Percentiles rank a stretch among this genome's conserved stretches.
Evolutionary conservation across 2,797 vertebrate species (phyloP).

Genomic region (Rhinoraja longicauda): DNA sequence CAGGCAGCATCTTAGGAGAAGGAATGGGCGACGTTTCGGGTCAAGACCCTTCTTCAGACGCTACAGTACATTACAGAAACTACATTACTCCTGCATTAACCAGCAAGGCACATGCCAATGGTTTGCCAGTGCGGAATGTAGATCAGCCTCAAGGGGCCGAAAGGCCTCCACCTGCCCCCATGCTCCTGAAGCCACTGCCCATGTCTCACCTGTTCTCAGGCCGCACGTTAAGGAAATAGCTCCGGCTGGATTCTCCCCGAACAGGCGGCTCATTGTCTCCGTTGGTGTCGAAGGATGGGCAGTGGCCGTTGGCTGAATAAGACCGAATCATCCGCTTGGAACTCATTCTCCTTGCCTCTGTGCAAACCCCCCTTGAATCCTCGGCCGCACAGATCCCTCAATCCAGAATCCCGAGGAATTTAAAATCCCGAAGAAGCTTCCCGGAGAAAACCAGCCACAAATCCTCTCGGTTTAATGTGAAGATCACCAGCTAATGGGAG

Average conservation of each 20-base stretch:
- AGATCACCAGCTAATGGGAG: background rate
- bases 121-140: too few relatives aligned
- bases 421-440: background rate
- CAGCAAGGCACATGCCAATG: too few relatives aligned
- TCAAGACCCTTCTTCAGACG: too few relatives aligned
- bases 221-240: constrained; percentile 11
- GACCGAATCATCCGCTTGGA: background rate
- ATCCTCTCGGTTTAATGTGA: background rate
- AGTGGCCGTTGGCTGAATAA: constrained; percentile 1
- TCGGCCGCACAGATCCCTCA: background rate
- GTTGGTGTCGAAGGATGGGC: background rate
- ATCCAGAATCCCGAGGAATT: background rate
- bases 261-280: background rate
- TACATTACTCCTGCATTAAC: background rate
- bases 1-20: too few relatives aligned
- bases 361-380: background rate
- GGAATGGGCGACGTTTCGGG: too few relatives aligned
- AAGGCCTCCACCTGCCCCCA: background rate
- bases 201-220: constrained; percentile 28
- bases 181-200: too few relatives aligned
- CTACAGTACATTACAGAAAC: too few relatives aligned
- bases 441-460: background rate
- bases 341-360: background rate
- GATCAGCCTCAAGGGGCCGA: too few relatives aligned
- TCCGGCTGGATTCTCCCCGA: background rate